Percentiles rank a stretch among this genome's conserved stretches.
Conservation (phyloP, 2,888 invertebrate genomes). For the Agrenia bidenticulata region DNA sequence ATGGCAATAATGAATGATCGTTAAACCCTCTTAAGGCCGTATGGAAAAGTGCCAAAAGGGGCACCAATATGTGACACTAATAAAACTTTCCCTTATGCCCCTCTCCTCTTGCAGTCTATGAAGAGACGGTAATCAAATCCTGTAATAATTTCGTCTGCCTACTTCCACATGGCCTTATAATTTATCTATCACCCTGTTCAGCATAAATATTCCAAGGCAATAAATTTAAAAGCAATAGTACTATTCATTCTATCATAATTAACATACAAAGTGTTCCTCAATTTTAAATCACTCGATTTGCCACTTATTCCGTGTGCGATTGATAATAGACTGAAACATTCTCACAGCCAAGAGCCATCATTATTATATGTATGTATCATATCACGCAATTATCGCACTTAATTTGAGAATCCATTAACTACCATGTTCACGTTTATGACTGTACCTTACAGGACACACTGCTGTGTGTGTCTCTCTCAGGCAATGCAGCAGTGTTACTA, state of each 20-base stretch:
- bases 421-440: slow-evolving; percentile 1
- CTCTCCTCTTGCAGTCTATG: no score
- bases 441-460: no score
- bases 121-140: not conserved
- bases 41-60: not conserved
- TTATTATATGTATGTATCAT: no score
- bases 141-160: not conserved
- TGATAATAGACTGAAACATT: not conserved
- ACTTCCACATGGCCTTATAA: no score
- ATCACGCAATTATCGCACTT: slow-evolving; percentile 5
- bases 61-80: no score
- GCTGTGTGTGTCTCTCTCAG: no score
- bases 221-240: slow-evolving; percentile 3
- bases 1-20: slow-evolving; percentile 5
- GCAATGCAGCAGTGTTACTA: no score
- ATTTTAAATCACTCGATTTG: no score
- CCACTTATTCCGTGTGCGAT: not conserved
- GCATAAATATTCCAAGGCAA: not conserved
- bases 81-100: no score
- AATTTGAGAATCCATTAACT: slow-evolving; percentile 6
- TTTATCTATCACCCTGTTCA: not conserved
- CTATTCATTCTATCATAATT: not conserved
- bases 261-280: no score
- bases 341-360: not conserved
- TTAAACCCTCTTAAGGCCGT: not conserved